Percentiles rank a stretch among this genome's conserved stretches.
Evolutionary conservation across 2,888 invertebrate species (phyloP).

Genomic region (Apoda limacodes): DNA sequence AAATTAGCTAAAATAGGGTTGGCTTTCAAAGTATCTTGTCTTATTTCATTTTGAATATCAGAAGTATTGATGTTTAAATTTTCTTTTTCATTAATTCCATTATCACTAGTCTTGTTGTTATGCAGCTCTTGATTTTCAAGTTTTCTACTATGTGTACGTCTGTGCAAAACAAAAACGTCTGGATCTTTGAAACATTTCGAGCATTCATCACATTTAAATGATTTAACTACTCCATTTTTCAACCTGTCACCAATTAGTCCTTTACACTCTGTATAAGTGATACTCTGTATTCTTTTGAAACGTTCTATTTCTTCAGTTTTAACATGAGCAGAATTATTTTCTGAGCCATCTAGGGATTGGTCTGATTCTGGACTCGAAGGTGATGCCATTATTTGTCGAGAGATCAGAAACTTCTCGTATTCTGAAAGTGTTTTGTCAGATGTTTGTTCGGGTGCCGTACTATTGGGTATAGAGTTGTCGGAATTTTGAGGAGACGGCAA

Average conservation of each 20-base stretch:
- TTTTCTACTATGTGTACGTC: constrained; percentile 30
- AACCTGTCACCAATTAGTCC: constrained; percentile 4
- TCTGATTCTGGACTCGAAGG: too few species aligned
- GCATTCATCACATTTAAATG: constrained; percentile 46
- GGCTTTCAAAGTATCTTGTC: constrained; percentile 37
- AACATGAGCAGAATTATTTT: too few species aligned
- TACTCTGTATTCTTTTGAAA: too few species aligned
- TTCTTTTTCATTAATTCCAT: constrained; percentile 30
- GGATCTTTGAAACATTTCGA: constrained; percentile 60
- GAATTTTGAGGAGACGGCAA: too few species aligned
- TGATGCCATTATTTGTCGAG: too few species aligned
- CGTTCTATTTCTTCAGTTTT: too few species aligned
- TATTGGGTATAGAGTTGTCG: too few species aligned
- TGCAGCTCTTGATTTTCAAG: constrained; percentile 2
- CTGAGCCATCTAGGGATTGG: too few species aligned
- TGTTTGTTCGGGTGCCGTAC: too few species aligned
- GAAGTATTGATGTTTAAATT: constrained; percentile 32
- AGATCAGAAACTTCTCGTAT: too few species aligned
- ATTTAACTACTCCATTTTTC: too few species aligned
- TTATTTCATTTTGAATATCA: constrained; percentile 6
- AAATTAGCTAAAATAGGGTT: constrained; percentile 56
- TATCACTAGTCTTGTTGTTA: constrained; percentile 11
- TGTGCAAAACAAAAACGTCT: constrained; percentile 48
- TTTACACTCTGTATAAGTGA: constrained; percentile 5
- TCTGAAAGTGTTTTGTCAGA: too few species aligned